phyloP scores from a whole-genome alignment of 2,888 invertebrate genomes.

The Cataglyphis altisquamis region DNA sequence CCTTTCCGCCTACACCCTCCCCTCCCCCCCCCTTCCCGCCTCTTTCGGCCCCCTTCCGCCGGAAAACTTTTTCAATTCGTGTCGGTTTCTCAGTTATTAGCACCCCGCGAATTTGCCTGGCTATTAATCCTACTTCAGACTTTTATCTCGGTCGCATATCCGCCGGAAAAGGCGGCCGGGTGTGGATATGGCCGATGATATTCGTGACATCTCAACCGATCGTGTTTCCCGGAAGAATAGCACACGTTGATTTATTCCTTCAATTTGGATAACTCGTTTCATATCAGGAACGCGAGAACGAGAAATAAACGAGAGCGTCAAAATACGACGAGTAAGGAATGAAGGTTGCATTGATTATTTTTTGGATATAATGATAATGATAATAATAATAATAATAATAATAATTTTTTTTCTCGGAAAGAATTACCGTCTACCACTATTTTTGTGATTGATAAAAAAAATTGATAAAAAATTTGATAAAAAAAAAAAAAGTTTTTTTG shows the following conservation, averaged over 20 bases:
- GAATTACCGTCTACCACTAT: neutral
- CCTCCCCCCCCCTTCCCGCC: too few species aligned
- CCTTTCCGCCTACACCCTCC: slow-evolving; percentile 58
- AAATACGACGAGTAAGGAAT: neutral
- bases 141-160: slow-evolving; percentile 49
- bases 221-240: neutral
- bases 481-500: neutral
- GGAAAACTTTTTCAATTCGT: slow-evolving; percentile 75
- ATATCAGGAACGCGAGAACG: neutral
- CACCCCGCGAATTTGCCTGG: slow-evolving; percentile 66
- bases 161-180: slow-evolving; percentile 60
- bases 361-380: neutral
- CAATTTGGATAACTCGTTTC: neutral
- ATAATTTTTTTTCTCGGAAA: neutral
- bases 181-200: slow-evolving; percentile 7
- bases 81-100: slow-evolving; percentile 71
- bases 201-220: slow-evolving; percentile 39
- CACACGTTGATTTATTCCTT: neutral
- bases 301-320: neutral
- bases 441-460: neutral
- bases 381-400: neutral
- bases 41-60: slow-evolving; percentile 64
- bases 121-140: slow-evolving; percentile 73
- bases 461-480: too few species aligned
- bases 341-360: neutral